phyloP scores from a whole-genome alignment of 2,888 invertebrate species.

The Mesorhabditis sp. region DNA sequence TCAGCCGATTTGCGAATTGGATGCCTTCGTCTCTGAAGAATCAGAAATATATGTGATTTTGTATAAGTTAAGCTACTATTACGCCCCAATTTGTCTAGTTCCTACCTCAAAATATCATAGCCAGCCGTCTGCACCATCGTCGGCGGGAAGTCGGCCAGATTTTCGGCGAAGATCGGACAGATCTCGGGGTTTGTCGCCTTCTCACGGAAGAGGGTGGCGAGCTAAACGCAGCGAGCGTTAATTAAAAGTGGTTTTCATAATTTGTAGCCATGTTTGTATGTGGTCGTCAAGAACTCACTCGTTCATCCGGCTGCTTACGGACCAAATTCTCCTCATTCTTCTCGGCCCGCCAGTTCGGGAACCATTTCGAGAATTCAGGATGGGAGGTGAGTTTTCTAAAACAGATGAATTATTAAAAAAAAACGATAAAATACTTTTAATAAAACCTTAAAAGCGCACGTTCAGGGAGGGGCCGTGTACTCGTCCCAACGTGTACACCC shows the following conservation, averaged over 20 bases:
- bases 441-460: too few relatives aligned
- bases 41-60: not conserved
- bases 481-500: too few relatives aligned
- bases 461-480: too few relatives aligned
- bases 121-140: conserved; percentile 49
- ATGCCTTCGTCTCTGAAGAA: conserved; percentile 51
- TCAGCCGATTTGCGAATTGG: conserved; percentile 41
- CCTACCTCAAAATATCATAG: conserved; percentile 42
- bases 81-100: not conserved
- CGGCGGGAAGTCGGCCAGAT: conserved; percentile 38
- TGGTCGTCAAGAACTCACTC: too few relatives aligned
- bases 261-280: too few relatives aligned
- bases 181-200: conserved; percentile 39
- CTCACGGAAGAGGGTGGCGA: conserved; percentile 22
- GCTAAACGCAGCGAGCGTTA: not conserved
- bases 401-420: not conserved
- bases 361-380: conserved; percentile 1
- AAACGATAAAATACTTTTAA: too few relatives aligned
- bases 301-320: too few relatives aligned
- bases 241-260: not conserved
- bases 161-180: conserved; percentile 42
- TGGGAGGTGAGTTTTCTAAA: not conserved
- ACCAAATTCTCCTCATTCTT: conserved; percentile 6
- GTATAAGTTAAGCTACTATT: not conserved
- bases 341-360: conserved; percentile 3